phyloP scores from a whole-genome alignment of 2,113 vertebrate species.

The Callithrix jacchus region DNA sequence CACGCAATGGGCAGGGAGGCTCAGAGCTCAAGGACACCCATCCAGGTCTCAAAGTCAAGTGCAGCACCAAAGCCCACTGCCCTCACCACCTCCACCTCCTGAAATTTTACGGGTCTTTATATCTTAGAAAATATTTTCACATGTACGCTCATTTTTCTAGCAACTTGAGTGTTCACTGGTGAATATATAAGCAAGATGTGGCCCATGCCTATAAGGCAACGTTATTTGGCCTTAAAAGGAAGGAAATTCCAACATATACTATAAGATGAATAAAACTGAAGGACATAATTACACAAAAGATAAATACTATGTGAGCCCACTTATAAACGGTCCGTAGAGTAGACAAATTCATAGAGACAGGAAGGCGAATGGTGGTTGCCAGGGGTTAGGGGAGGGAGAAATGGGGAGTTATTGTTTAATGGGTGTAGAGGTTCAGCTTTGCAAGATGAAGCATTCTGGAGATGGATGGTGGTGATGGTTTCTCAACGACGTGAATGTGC shows the following conservation, averaged over 20 bases:
- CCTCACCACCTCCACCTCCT: background rate
- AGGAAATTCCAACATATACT: background rate
- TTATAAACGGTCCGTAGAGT: background rate
- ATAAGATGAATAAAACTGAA: background rate
- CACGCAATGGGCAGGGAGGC: background rate
- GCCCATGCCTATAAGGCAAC: fast-evolving
- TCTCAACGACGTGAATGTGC: fast-evolving
- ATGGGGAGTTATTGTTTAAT: background rate
- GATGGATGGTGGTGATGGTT: fast-evolving
- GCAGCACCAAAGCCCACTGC: background rate
- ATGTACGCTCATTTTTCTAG: background rate
- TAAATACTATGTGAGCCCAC: background rate
- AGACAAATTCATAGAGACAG: background rate
- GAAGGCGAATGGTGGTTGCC: fast-evolving
- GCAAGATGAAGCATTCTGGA: background rate
- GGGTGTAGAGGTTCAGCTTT: background rate
- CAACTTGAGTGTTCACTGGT: background rate
- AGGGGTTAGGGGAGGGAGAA: fast-evolving
- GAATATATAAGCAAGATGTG: background rate
- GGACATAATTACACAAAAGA: background rate
- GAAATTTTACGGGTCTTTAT: background rate
- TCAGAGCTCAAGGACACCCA: background rate
- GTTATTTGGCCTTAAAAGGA: background rate
- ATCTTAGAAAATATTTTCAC: background rate
- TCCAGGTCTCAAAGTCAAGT: background rate